These are phyloP conservation scores for Atta texana DNA, from an alignment of 1,140 invertebrate species.

Conservation along the genomic window DNA sequence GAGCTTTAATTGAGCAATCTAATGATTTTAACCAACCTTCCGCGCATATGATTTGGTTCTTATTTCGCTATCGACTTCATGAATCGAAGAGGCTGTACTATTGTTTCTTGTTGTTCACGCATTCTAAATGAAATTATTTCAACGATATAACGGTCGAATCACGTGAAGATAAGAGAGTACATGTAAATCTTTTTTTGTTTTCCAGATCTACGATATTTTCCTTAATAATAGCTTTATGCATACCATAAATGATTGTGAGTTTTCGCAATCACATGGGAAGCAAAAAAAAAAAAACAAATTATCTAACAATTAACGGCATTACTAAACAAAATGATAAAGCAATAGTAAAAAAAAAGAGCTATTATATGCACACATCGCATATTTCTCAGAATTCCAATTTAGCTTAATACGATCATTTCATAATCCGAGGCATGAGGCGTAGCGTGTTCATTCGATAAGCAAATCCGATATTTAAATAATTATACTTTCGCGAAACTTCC, in stretches of 20 bases:
- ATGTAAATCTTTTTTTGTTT: neutral
- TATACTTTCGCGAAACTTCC: slow-evolving; percentile 7
- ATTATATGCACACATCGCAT: neutral
- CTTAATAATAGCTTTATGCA: neutral
- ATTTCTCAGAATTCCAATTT: neutral
- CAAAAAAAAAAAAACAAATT: neutral
- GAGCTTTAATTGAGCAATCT: slow-evolving; percentile 14
- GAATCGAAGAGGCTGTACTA: slow-evolving; percentile 16
- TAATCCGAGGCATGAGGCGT: neutral
- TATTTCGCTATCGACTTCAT: slow-evolving; percentile 14
- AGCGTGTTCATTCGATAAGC: neutral
- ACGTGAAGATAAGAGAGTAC: neutral
- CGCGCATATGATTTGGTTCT: slow-evolving; percentile 1
- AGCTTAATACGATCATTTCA: neutral
- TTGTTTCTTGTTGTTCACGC: slow-evolving; percentile 4
- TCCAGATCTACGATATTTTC: slow-evolving; percentile 5
- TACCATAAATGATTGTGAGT: neutral
- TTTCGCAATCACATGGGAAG: neutral
- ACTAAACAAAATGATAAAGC: neutral
- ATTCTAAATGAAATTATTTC: slow-evolving; percentile 14
- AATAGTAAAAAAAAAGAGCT: neutral
- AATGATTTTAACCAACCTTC: slow-evolving; percentile 23
- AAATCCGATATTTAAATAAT: slow-evolving; percentile 7
- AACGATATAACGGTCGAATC: slow-evolving; percentile 8
- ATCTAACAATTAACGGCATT: neutral